Conservation (phyloP, 2,113 vertebrate genomes). For the Romanogobio albipinnatus region DNA sequence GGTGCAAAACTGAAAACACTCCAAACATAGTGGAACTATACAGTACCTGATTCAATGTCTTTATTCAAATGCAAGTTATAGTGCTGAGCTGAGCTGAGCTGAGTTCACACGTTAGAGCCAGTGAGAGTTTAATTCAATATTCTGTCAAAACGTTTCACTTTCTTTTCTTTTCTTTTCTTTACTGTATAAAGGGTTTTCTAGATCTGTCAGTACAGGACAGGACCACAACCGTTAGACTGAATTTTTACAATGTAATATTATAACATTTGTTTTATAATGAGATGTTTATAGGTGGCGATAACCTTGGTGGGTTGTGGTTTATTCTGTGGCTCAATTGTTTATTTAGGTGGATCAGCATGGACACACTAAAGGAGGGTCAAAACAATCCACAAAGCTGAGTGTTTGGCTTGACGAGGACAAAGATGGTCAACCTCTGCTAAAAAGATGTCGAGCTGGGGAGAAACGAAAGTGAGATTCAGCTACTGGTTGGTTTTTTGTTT, state of each 20-base stretch:
- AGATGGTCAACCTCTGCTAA: not conserved
- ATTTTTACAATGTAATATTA: slow-evolving; percentile 13
- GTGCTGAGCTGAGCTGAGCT: not conserved
- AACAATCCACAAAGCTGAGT: not conserved
- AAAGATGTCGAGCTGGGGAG: not conserved
- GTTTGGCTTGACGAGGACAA: not conserved
- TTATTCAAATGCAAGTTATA: not conserved
- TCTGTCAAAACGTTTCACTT: too few relatives aligned
- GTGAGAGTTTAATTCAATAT: too few relatives aligned
- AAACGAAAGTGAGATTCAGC: not conserved
- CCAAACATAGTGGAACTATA: too few relatives aligned
- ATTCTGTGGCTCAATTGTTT: slow-evolving; percentile 9
- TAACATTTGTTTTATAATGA: slow-evolving; percentile 15
- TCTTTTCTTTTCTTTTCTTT: not conserved
- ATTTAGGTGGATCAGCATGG: slow-evolving; percentile 12
- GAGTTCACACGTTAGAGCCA: not conserved
- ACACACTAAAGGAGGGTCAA: not conserved
- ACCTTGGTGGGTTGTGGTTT: slow-evolving; percentile 4
- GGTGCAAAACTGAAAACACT: too few relatives aligned
- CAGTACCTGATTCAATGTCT: not conserved
- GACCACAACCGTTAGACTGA: not conserved
- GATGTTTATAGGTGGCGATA: slow-evolving; percentile 3
- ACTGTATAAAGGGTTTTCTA: not conserved
- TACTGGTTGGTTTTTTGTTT: not conserved
- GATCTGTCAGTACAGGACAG: not conserved